A percentile compares a stretch with the other conserved stretches of the same genome.
Evolutionary conservation across 2,888 invertebrate species (phyloP).

Genomic region (Nephrocerus scutellatus): DNA sequence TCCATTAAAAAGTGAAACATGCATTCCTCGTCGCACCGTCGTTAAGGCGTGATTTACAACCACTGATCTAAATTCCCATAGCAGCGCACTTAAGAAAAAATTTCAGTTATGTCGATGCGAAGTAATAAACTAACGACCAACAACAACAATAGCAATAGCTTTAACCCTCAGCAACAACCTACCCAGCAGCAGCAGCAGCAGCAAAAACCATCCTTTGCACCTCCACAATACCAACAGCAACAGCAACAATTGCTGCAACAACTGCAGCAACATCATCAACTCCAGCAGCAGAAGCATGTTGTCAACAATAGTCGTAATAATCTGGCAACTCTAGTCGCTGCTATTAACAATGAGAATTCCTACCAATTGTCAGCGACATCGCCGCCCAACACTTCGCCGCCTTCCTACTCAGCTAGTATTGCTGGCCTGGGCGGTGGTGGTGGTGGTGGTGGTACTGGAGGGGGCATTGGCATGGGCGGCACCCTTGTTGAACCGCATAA

Average conservation of each 20-base stretch:
- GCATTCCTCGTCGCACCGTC: no score
- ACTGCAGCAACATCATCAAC: slow-evolving; percentile 25
- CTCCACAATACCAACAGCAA: slow-evolving; percentile 23
- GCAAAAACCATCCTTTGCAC: no score
- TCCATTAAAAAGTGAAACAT: no score
- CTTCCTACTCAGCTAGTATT: slow-evolving; percentile 23
- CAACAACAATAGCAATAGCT: slow-evolving; percentile 31
- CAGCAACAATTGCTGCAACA: slow-evolving; percentile 32
- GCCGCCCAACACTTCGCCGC: slow-evolving; percentile 28
- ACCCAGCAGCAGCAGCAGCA: slow-evolving; percentile 32
- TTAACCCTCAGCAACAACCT: slow-evolving; percentile 21
- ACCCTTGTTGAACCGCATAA: no score
- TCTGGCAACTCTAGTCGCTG: slow-evolving; percentile 33
- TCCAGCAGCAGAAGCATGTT: slow-evolving; percentile 20
- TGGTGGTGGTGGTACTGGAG: no score
- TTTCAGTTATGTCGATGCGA: slow-evolving; percentile 45
- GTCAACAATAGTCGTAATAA: slow-evolving; percentile 39
- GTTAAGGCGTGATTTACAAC: no score
- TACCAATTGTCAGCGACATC: slow-evolving; percentile 39
- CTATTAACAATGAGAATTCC: slow-evolving; percentile 33
- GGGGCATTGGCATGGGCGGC: no score
- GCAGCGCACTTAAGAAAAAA: no score
- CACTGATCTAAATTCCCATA: no score
- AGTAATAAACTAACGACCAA: slow-evolving; percentile 41
- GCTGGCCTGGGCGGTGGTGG: slow-evolving; percentile 19